Base-by-base conservation (phyloP, 2,113 vertebrate genomes). In the Clinocottus analis region DNA sequence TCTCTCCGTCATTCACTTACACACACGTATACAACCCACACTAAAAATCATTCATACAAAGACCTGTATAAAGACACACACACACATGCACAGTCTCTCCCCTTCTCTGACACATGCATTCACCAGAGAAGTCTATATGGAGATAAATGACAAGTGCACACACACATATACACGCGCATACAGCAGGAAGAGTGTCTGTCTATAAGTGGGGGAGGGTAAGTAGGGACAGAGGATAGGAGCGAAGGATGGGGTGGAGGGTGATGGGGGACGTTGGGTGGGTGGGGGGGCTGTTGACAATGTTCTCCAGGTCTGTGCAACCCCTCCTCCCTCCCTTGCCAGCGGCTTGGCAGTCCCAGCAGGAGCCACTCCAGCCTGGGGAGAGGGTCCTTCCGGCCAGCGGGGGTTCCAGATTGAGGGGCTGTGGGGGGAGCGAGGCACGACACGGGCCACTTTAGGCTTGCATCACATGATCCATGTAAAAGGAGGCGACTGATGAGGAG, bases 291-390 rank as follows among this genome's bases (percentile, higher is more conserved):
- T 90, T 86, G 86, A 85, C 82, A 86, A 82, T 85, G 85, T 81
- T 84, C 89, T 88, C 78, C 77, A 82, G 83, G 83, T 89, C 85
- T 78, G 66, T 73, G 77, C 77, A 77, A 70, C 83, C 53, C 80
- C 75, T 35, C 75, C 75, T 45, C 45, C 27, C 60, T 16, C 19
- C 74, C 63, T 87, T 13, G 64, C 86, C 85, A 83, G 86, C 78
- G 75, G 86, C 91, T 85, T 79, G 83, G 85, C 43, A 58, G 81
- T 89, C 89, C 75, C 94, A 94, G 94, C 93, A 93, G 93, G 94
- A 88, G 89, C 84, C 92, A 90, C 91, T 94, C 87, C 86, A 90
- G 89, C 89, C 84, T 49, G 60, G 86, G 77, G 89, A 89, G 89
- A 87, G 88, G 82, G 85, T 92, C 91, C 91, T 91, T 92, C 88